Percentiles rank a stretch among this genome's conserved stretches.
Evolutionary conservation across 2,888 invertebrate species (phyloP).

Genomic region (Mamestra brassicae): DNA sequence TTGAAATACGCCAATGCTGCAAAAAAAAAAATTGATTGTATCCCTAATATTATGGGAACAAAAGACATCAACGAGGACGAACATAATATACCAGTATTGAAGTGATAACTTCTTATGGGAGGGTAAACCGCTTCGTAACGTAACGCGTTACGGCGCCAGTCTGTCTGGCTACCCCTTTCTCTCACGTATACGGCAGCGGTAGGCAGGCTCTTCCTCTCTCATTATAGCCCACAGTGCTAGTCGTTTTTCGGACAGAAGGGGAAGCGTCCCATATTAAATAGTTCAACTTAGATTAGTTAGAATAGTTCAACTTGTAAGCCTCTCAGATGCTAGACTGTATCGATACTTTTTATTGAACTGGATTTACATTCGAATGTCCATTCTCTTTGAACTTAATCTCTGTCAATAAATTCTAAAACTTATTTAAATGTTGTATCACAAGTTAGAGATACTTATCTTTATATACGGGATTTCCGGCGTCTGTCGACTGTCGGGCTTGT

Average conservation of each 20-base stretch:
- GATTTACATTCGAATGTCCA: neutral
- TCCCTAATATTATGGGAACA: neutral
- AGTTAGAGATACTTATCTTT: constrained; percentile 85
- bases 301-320: neutral
- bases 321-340: constrained; percentile 8
- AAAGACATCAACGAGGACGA: constrained; percentile 23
- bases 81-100: neutral
- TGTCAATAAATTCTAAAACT: constrained; percentile 83
- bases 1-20: neutral
- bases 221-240: too few relatives aligned
- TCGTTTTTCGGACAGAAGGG: too few relatives aligned
- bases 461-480: constrained; percentile 89
- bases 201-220: too few relatives aligned
- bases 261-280: too few relatives aligned
- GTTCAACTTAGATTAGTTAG: too few relatives aligned
- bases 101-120: too few relatives aligned
- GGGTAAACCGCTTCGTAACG: too few relatives aligned
- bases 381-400: constrained; percentile 69
- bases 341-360: neutral
- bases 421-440: constrained; percentile 87
- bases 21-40: neutral
- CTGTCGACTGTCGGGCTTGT: constrained; percentile 74
- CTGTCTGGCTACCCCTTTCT: too few relatives aligned
- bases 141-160: too few relatives aligned
- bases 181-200: too few relatives aligned